Percentiles rank a stretch among this genome's conserved stretches.
Evolutionary conservation across 2,113 vertebrate species (phyloP).

Genomic region (Myodes glareolus): DNA sequence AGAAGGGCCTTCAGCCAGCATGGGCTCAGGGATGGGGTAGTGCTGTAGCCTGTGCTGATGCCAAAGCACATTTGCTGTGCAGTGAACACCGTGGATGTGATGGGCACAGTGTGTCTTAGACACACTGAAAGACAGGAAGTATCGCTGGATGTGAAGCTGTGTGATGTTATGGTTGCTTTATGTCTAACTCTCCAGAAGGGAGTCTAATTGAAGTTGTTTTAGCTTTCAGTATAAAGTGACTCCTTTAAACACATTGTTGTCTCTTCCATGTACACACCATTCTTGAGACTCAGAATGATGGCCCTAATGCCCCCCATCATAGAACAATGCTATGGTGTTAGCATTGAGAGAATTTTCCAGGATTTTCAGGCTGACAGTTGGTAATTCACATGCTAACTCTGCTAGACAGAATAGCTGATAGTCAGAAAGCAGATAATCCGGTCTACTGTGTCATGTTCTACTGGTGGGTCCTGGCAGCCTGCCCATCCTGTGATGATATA

Average conservation of each 20-base stretch:
- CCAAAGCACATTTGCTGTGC: not conserved
- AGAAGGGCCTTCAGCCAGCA: not conserved
- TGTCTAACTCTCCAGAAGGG: not conserved
- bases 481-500: not conserved
- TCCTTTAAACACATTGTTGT: not conserved
- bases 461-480: no score
- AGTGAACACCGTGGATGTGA: not conserved
- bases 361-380: not conserved
- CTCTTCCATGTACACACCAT: not conserved
- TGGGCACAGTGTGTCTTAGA: rapidly evolving
- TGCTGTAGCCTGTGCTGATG: not conserved
- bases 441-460: rapidly evolving
- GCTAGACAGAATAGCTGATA: not conserved
- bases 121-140: not conserved
- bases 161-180: not conserved
- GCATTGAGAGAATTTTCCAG: not conserved
- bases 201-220: not conserved
- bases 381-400: not conserved
- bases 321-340: not conserved
- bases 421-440: not conserved
- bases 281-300: not conserved
- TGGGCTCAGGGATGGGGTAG: not conserved
- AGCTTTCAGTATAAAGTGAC: not conserved
- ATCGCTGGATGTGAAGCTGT: no score
- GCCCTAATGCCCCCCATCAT: no score